Percentiles rank a stretch among this genome's conserved stretches.
phyloP scores from a whole-genome alignment of 1,140 invertebrate species.

The Bombus waltoni region DNA sequence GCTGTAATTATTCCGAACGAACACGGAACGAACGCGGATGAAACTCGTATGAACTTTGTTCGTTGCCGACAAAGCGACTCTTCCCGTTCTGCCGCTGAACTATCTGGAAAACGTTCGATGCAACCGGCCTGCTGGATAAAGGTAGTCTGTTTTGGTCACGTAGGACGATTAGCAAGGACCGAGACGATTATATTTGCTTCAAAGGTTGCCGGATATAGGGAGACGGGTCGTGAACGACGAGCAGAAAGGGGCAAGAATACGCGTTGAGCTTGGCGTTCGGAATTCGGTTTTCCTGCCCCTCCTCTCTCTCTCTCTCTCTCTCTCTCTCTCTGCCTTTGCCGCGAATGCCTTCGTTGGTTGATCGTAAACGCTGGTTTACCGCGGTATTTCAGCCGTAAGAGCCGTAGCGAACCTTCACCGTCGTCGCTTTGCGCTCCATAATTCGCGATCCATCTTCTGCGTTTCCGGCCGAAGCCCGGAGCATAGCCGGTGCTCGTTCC shows the following conservation, averaged over 20 bases:
- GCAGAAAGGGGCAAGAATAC: constrained; percentile 33
- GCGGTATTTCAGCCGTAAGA: constrained; percentile 49
- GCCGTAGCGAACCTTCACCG: constrained; percentile 18
- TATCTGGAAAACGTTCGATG: neutral
- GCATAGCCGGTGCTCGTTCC: neutral
- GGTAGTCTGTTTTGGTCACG: constrained; percentile 1
- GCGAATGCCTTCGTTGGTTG: constrained; percentile 53
- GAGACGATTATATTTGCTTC: constrained; percentile 53
- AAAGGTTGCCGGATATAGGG: constrained; percentile 62
- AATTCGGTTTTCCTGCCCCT: constrained; percentile 60
- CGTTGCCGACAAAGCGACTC: neutral
- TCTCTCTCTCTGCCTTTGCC: constrained; percentile 41
- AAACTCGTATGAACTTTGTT: too few relatives aligned
- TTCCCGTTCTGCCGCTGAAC: constrained; percentile 3
- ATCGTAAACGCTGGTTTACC: constrained; percentile 64
- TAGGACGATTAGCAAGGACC: constrained; percentile 15
- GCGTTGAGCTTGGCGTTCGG: constrained; percentile 29
- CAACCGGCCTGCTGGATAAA: neutral
- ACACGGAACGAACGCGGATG: neutral
- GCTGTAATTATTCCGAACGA: neutral
- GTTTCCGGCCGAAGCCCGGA: constrained; percentile 30
- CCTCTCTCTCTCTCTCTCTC: too few relatives aligned
- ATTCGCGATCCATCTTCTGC: constrained; percentile 34
- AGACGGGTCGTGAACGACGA: constrained; percentile 53
- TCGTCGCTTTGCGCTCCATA: constrained; percentile 57